These are phyloP conservation scores for Toxotes chatareus DNA, from an alignment of 2,113 vertebrate genomes.

Conservation along the genomic window DNA sequence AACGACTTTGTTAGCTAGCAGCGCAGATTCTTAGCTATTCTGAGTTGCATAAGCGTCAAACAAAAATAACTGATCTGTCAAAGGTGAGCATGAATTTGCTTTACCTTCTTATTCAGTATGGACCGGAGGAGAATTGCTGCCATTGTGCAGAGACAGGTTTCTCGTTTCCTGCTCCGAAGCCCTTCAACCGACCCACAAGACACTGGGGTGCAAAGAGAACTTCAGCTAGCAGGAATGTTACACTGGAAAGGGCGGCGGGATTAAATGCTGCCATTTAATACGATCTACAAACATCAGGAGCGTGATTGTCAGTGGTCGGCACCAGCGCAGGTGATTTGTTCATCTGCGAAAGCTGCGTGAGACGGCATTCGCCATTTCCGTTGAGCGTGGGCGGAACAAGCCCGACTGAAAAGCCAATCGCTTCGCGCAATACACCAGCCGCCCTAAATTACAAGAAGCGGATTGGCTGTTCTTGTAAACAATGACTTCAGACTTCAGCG, in stretches of 20 bases:
- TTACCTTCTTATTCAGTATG: conserved; percentile 68
- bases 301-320: fast-evolving
- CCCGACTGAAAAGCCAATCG: conserved; percentile 56
- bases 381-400: conserved; percentile 32
- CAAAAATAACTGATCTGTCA: neutral
- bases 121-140: conserved; percentile 68
- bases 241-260: neutral
- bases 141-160: conserved; percentile 51
- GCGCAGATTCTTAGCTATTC: conserved; percentile 34
- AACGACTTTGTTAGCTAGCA: conserved; percentile 52
- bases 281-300: conserved; percentile 4
- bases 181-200: conserved; percentile 61
- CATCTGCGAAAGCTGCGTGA: conserved; percentile 10
- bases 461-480: conserved; percentile 58
- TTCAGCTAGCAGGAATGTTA: conserved; percentile 16
- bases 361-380: neutral
- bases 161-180: conserved; percentile 24
- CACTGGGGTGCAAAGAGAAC: conserved; percentile 5
- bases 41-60: neutral
- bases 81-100: neutral
- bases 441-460: conserved; percentile 43
- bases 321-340: neutral
- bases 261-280: fast-evolving
- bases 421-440: neutral
- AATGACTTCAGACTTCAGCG: neutral